These are phyloP conservation scores for Periophthalmus magnuspinnatus DNA, from an alignment of 2,797 vertebrate species.

Conservation along the genomic window DNA sequence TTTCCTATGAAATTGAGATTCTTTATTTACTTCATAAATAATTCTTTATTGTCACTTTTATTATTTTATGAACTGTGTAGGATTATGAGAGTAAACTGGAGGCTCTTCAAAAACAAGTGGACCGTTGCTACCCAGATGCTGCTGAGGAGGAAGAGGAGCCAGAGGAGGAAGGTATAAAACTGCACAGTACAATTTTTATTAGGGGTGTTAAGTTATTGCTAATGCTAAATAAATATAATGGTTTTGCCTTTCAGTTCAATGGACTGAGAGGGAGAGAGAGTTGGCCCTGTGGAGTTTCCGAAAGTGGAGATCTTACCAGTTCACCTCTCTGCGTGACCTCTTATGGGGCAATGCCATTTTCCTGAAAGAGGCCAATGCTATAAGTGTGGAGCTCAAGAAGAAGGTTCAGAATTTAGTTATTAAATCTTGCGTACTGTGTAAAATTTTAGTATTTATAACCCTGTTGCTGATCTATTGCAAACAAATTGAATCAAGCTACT, in stretches of 20 bases:
- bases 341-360: slow-evolving; percentile 99
- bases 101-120: slow-evolving; percentile 95
- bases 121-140: slow-evolving; percentile 85
- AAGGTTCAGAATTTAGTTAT: slow-evolving; percentile 77
- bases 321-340: slow-evolving; percentile 93
- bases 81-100: slow-evolving; percentile 98
- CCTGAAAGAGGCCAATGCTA: slow-evolving; percentile 97
- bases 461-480: not conserved
- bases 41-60: not conserved
- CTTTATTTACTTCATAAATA: not conserved
- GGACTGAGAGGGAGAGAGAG: slow-evolving; percentile 90
- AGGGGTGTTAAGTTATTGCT: not conserved
- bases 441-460: not conserved
- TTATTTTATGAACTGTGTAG: slow-evolving; percentile 59
- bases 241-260: slow-evolving; percentile 80
- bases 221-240: not conserved
- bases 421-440: not conserved
- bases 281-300: slow-evolving; percentile 92
- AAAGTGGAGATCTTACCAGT: slow-evolving; percentile 97
- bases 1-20: not conserved
- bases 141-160: slow-evolving; percentile 92
- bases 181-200: not conserved
- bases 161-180: slow-evolving; percentile 87
- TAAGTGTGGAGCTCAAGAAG: slow-evolving; percentile 97
- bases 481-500: not conserved